These are phyloP conservation scores for Xestia rhomboidea DNA, from an alignment of 2,888 invertebrate genomes.

Conservation along the genomic window DNA sequence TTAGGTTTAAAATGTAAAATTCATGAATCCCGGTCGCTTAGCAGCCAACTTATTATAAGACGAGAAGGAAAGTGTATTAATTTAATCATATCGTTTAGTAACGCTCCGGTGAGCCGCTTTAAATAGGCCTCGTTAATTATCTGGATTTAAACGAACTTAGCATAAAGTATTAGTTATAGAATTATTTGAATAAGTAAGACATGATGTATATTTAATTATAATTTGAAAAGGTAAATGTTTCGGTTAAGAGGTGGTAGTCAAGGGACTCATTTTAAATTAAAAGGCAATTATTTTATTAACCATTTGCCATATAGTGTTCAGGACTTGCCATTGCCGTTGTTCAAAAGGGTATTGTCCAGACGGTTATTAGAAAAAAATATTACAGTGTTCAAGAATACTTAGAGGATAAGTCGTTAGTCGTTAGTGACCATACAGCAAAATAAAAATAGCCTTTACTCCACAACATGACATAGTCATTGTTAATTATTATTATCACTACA, in stretches of 20 bases:
- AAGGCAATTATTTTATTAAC: no score
- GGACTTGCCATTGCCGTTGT: no score
- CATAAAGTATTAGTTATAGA: constrained; percentile 7
- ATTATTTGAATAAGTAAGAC: constrained; percentile 20
- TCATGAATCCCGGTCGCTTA: constrained; percentile 56
- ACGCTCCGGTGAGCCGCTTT: constrained; percentile 39
- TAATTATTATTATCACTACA: no score
- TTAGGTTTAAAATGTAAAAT: constrained; percentile 61
- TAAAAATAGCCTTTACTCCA: no score
- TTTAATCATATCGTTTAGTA: constrained; percentile 63
- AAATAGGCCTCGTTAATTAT: constrained; percentile 53
- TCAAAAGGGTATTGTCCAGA: no score
- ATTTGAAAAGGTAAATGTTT: not conserved
- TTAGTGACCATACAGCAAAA: no score
- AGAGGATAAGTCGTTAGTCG: no score
- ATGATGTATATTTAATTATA: not conserved
- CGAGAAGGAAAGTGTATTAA: constrained; percentile 57
- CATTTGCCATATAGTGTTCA: no score
- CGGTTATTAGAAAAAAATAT: no score
- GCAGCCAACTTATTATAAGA: constrained; percentile 45
- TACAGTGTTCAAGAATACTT: no score
- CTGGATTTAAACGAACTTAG: constrained; percentile 20
- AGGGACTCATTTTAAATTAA: not conserved
- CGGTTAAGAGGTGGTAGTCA: not conserved
- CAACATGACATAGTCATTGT: no score